Conservation (phyloP, 2,113 vertebrate genomes). For the Meriones unguiculatus region DNA sequence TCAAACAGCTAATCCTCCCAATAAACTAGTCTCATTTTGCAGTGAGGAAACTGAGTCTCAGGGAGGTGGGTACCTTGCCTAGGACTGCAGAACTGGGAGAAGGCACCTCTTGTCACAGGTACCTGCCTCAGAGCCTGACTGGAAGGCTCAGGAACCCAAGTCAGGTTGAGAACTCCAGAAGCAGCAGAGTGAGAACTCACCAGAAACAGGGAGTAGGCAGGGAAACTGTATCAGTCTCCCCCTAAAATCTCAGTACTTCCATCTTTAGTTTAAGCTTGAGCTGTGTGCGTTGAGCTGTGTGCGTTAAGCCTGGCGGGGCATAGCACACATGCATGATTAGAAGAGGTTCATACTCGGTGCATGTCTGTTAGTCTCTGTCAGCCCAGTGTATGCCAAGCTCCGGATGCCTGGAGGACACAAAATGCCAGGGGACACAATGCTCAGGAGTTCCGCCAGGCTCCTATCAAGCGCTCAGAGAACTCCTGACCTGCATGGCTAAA, state of each 20-base stretch:
- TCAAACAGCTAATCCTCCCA: not conserved
- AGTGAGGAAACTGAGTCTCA: not conserved
- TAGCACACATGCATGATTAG: fast-evolving
- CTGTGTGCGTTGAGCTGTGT: not conserved
- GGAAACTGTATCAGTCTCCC: not conserved
- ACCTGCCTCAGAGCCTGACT: not conserved
- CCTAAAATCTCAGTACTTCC: not conserved
- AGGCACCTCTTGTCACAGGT: not conserved
- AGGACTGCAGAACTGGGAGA: not conserved
- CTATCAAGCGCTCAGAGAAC: not conserved
- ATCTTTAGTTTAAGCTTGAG: not conserved
- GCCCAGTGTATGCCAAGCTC: not conserved
- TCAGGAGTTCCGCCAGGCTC: not conserved
- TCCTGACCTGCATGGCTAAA: not conserved
- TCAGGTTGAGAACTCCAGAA: not conserved
- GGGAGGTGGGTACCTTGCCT: not conserved
- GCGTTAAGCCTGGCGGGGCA: not conserved
- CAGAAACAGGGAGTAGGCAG: not conserved
- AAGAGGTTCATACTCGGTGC: fast-evolving
- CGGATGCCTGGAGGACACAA: not conserved
- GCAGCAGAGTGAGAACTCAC: not conserved
- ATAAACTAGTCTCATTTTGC: not conserved
- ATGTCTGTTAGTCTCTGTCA: not conserved
- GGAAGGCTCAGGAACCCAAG: not conserved
- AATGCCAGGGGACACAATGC: not conserved